Conservation (phyloP, 2,797 vertebrate species). For the Danionella dracula region DNA sequence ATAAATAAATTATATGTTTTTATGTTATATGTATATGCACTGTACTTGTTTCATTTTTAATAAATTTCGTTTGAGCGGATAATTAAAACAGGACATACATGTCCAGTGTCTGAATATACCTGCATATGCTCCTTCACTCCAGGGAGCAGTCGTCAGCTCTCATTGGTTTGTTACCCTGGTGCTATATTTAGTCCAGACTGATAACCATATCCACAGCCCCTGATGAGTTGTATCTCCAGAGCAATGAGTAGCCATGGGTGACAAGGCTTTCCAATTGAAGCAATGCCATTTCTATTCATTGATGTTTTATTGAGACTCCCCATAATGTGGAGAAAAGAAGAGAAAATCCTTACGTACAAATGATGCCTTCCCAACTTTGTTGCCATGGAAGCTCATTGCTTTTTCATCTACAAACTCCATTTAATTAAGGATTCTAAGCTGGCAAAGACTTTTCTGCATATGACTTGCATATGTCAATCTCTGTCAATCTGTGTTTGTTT, state of each 20-base stretch:
- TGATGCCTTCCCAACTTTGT: conserved; percentile 54
- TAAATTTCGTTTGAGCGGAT: background rate
- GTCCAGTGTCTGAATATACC: background rate
- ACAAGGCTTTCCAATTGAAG: background rate
- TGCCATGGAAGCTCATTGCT: conserved; percentile 57
- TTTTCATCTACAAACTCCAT: conserved; percentile 53
- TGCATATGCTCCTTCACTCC: background rate
- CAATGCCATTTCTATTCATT: conserved; percentile 8
- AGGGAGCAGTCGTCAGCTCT: conserved; percentile 7
- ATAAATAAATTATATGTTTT: too few species aligned
- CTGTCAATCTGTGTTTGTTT: conserved; percentile 56
- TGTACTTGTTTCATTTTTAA: too few species aligned
- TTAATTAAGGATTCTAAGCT: conserved; percentile 64
- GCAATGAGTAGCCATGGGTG: conserved; percentile 10
- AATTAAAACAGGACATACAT: background rate
- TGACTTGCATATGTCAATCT: conserved; percentile 39
- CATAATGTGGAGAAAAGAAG: background rate
- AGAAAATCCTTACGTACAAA: conserved; percentile 25
- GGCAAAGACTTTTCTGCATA: conserved; percentile 55
- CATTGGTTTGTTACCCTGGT: background rate
- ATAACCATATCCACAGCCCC: conserved; percentile 9
- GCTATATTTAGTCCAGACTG: conserved; percentile 17
- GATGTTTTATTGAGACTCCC: conserved; percentile 2
- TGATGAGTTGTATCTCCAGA: conserved; percentile 13
- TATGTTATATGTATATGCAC: too few species aligned